Evolutionary conservation across 2,888 invertebrate species (phyloP), one percentile per base, ranked within the genome.

Genomic region (Mactromeris polynyma): DNA sequence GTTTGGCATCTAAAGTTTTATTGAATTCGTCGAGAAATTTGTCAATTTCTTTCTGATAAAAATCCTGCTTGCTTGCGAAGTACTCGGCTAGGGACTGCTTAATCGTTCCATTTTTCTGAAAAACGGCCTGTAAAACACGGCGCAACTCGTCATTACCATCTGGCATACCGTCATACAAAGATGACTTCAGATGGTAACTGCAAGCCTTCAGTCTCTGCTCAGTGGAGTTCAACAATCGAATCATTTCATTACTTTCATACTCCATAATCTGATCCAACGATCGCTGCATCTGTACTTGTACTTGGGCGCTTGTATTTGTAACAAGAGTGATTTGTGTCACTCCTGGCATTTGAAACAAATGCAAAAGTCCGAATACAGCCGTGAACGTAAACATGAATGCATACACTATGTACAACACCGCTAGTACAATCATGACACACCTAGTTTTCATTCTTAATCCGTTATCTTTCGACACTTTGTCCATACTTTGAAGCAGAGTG

Each of bases 331-430:
- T 86, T 77, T 94, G 92, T 21, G 90, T 85, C 81, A 95, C 86
- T 21, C 92, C 89, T 6, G 94, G 90, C 21, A 92, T 91, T 77
- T 95, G 94, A 9, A 94, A 90, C 42, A 95, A 77, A 86, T 95
- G 95, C 21, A 96, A 91, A 21, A 96, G 73, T 9, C 94, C 94
- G 81, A 95, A 94, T 26, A 95, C 92, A 58, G 94, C 91, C 26
- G 94, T 94, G 85, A 96, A 95, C 31, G 96, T 94, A 88, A 96
- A 95, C 40, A 96, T 83, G 2, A 96, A 42, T 31, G 94, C 95
- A 89, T 96, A 96, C 0, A 94, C 79, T 6, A 96, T 83, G 83
- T 96, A 95, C 38, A 96, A 89, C 1, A 93, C 80, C 1, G 93
- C 88, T n/a, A 95, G 93, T 0, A 93, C 81, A 73, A 93, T 88